Evolutionary conservation across 2,888 invertebrate species (phyloP).

Genomic region (Aleiodes alternator): DNA sequence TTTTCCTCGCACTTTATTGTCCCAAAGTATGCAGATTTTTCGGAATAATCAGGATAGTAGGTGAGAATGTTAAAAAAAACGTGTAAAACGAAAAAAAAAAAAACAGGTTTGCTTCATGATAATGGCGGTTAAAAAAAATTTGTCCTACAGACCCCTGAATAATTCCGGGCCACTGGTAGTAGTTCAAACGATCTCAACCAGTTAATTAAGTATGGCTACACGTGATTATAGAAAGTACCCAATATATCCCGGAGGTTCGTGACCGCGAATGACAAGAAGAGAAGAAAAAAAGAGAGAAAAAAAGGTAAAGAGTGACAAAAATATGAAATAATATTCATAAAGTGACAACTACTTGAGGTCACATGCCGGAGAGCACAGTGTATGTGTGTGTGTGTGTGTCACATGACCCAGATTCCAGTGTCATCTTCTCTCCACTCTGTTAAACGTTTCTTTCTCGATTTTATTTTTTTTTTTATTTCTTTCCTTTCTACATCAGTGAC

Average conservation of each 20-base stretch:
- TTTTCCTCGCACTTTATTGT: too few species aligned
- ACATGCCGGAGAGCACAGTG: background rate
- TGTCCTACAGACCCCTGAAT: constrained; percentile 18
- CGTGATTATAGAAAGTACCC: constrained; percentile 53
- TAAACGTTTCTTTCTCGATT: background rate
- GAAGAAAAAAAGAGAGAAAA: background rate
- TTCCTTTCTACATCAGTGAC: background rate
- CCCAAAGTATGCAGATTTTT: background rate
- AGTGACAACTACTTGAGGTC: constrained; percentile 40
- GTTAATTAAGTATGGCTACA: constrained; percentile 54
- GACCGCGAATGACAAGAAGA: constrained; percentile 32
- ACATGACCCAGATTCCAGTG: constrained; percentile 47
- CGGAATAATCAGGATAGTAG: constrained; percentile 39
- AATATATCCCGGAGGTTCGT: constrained; percentile 39
- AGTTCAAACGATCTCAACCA: constrained; percentile 34
- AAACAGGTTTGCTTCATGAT: constrained; percentile 23
- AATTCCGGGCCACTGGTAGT: constrained; percentile 17
- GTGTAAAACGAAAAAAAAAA: constrained; percentile 23
- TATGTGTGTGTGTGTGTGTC: too few species aligned
- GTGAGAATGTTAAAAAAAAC: constrained; percentile 2
- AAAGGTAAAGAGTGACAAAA: too few species aligned
- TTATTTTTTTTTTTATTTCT: background rate
- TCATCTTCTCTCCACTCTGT: constrained; percentile 15
- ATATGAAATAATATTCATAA: constrained; percentile 50
- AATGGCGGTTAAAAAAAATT: background rate